A percentile compares a stretch with the other conserved stretches of the same genome.
Conservation (phyloP, 2,113 vertebrate genomes). For the Apistogramma diplotaenia region DNA sequence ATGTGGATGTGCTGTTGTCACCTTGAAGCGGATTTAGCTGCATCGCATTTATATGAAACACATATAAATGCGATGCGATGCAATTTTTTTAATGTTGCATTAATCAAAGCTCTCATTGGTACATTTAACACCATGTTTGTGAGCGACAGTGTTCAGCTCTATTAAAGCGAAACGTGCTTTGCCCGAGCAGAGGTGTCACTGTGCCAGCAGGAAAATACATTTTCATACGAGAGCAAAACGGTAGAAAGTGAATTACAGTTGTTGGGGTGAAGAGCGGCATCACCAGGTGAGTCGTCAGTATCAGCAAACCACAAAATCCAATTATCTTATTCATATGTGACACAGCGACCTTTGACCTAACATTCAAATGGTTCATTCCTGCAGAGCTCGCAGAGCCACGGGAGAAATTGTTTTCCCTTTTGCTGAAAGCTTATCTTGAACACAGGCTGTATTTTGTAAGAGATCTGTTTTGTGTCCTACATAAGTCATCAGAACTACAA, state of each 20-base stretch:
- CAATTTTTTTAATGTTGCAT: not conserved
- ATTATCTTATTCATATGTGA: conserved; percentile 66
- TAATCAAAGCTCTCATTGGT: not conserved
- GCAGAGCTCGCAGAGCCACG: conserved; percentile 11
- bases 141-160: not conserved
- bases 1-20: conserved; percentile 47
- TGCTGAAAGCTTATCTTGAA: conserved; percentile 51
- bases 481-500: conserved; percentile 72
- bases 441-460: conserved; percentile 40
- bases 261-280: conserved; percentile 20
- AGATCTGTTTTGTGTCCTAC: conserved; percentile 59
- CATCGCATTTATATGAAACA: conserved; percentile 17
- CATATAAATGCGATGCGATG: too few relatives aligned
- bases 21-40: conserved; percentile 31
- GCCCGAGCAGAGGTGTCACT: conserved; percentile 8
- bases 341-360: conserved; percentile 58
- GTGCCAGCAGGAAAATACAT: conserved; percentile 11
- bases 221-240: conserved; percentile 26
- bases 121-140: not conserved
- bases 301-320: conserved; percentile 59
- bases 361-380: conserved; percentile 63
- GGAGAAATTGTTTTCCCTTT: conserved; percentile 36
- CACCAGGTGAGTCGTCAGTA: conserved; percentile 33
- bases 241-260: conserved; percentile 13
- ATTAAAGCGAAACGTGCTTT: not conserved